phyloP scores from a whole-genome alignment of 2,797 vertebrate genomes.

The Sorex maritimensis region DNA sequence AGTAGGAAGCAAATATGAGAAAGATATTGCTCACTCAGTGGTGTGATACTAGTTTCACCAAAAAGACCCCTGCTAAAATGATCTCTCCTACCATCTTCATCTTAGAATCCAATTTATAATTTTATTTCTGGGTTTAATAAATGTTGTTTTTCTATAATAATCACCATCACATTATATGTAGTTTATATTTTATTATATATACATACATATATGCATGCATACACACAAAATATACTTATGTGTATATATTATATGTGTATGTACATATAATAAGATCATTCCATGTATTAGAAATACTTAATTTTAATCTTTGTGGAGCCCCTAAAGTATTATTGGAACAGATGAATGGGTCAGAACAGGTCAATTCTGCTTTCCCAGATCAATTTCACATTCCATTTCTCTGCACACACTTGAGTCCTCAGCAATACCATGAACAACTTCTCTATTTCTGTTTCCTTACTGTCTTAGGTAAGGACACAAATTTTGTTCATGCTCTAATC shows the following conservation, averaged over 20 bases:
- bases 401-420: neutral
- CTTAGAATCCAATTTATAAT: neutral
- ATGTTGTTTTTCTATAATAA: neutral
- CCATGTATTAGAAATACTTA: too few relatives aligned
- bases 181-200: too few relatives aligned
- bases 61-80: neutral
- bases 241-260: too few relatives aligned
- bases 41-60: neutral
- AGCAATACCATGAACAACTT: neutral
- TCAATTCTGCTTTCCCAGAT: neutral
- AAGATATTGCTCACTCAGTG: neutral
- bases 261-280: too few relatives aligned
- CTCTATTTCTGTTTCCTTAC: neutral
- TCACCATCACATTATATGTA: neutral
- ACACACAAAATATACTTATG: too few relatives aligned
- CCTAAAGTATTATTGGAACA: neutral
- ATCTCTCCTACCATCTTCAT: neutral
- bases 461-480: too few relatives aligned
- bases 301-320: neutral
- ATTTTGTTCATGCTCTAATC: neutral
- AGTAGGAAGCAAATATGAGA: neutral
- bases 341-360: neutral
- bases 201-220: too few relatives aligned
- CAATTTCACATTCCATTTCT: neutral
- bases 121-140: neutral